Conservation (phyloP, 2,888 invertebrate genomes). For the Laspeyria flexula region DNA sequence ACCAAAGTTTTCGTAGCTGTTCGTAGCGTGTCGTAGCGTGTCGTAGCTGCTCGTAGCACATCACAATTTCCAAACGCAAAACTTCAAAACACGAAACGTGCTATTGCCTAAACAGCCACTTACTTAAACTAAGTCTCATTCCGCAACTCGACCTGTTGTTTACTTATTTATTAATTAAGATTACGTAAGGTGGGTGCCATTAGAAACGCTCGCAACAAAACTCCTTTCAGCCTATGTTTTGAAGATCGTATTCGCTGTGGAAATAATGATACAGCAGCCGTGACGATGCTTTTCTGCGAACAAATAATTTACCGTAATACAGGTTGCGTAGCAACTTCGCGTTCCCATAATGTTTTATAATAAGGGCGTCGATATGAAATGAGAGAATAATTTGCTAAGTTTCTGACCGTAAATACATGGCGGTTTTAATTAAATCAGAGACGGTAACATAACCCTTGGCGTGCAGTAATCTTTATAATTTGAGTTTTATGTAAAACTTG, state of each 20-base stretch:
- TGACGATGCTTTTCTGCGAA: constrained; percentile 42
- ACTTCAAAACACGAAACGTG: constrained; percentile 79
- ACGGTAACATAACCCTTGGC: constrained; percentile 3
- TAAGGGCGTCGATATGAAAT: constrained; percentile 16
- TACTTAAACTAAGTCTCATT: constrained; percentile 65
- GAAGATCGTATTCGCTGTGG: constrained; percentile 45
- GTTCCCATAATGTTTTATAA: constrained; percentile 32
- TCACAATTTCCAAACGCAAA: constrained; percentile 32
- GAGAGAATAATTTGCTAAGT: constrained; percentile 4
- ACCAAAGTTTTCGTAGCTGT: constrained; percentile 14
- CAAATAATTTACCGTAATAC: constrained; percentile 51
- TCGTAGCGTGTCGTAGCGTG: constrained; percentile 17
- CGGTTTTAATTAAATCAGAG: constrained; percentile 25
- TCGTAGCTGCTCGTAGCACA: constrained; percentile 19
- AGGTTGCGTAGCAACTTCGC: constrained; percentile 28
- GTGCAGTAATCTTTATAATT: constrained; percentile 9
- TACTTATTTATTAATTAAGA: constrained; percentile 75
- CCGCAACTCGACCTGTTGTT: constrained; percentile 68
- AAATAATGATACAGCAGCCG: constrained; percentile 49
- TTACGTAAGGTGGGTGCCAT: constrained; percentile 52
- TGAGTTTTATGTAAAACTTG: constrained; percentile 6
- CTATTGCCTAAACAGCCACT: constrained; percentile 78
- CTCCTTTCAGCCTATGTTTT: constrained; percentile 51
- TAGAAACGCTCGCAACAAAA: constrained; percentile 53
- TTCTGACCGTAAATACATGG: constrained; percentile 22